Evolutionary conservation across 37 sponge, comb jelly and placozoan genomes (phyloP), one percentile per base, ranked within the genome.

Genomic region (Aphrocallistes beatrix): DNA sequence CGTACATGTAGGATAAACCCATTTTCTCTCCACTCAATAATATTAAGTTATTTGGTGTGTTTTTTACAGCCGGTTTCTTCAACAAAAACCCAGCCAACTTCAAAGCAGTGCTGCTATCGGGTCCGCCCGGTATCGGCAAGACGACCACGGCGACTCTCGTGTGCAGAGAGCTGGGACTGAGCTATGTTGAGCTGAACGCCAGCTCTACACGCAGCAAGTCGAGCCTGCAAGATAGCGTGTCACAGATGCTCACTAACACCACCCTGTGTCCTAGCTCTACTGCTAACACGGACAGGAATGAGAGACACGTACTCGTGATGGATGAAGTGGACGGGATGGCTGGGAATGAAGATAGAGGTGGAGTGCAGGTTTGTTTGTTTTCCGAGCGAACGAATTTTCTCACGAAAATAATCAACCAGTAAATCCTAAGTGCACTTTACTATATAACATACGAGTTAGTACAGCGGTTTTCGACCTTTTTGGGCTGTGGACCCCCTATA

Each of bases 301-400:
- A 39, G 47, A 88, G 85, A 38, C 94, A 94, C 85, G 96, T 87
- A 23, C 88, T 98, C 37, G 91, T 95, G 21, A 98, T 95, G 99
- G 99, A 95, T 51, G 96, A 95, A 51, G 99, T 98, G 13, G 99
- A 98, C 86, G 99, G 99, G 30, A 98, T 95, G 99, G 90, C 93
- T n/a, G 99, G 99, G 0, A 95, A 93, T 87, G 99, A 93, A 30
- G 99, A 98, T 51, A 89, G 96, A 34, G 96, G 96, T 36, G 99
- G 96, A 25, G 86, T 94, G 9, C 90, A 90, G 87, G 91, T 91
- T 38, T 23, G 88, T 85, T 3, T 39, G 75, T 0, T 32, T n/a
- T n/a, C n/a, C n/a, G n/a, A n/a, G n/a, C n/a, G n/a, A n/a, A n/a
- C n/a, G n/a, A n/a, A n/a, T n/a, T n/a, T n/a, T n/a, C n/a, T n/a